These are phyloP conservation scores for Mormyrops attenuatus DNA, from an alignment of 2,797 vertebrate genomes.

Conservation along the genomic window DNA sequence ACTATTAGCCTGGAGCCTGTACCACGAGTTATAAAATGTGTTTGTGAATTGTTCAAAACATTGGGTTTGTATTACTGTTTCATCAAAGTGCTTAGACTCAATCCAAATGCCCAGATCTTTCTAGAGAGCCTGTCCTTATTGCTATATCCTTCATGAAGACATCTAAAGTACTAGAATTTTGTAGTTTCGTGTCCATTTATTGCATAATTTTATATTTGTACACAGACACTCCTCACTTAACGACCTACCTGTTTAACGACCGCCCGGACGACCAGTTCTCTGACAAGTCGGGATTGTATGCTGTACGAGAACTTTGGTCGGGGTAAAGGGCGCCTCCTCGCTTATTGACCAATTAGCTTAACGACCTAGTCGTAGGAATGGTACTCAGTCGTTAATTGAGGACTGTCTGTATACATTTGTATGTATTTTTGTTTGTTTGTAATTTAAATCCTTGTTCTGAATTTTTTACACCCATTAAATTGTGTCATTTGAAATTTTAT, in stretches of 20 bases:
- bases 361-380: no score
- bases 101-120: not conserved
- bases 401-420: not conserved
- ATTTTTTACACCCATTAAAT: not conserved
- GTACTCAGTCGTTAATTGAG: no score
- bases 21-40: not conserved
- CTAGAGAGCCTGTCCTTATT: not conserved
- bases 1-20: not conserved
- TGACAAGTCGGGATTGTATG: not conserved
- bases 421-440: not conserved
- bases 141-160: not conserved
- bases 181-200: not conserved
- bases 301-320: not conserved
- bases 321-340: not conserved
- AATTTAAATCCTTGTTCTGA: not conserved
- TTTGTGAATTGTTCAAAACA: not conserved
- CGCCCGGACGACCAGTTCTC: not conserved
- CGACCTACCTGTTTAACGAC: not conserved
- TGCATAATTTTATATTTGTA: not conserved
- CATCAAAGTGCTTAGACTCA: not conserved
- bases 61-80: not conserved
- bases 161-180: not conserved
- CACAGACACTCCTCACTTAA: not conserved
- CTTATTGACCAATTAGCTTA: no score
- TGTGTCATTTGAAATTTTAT: not conserved